Evolutionary conservation across 2,113 vertebrate species (phyloP).

Genomic region (Neopipo cinnamomea): DNA sequence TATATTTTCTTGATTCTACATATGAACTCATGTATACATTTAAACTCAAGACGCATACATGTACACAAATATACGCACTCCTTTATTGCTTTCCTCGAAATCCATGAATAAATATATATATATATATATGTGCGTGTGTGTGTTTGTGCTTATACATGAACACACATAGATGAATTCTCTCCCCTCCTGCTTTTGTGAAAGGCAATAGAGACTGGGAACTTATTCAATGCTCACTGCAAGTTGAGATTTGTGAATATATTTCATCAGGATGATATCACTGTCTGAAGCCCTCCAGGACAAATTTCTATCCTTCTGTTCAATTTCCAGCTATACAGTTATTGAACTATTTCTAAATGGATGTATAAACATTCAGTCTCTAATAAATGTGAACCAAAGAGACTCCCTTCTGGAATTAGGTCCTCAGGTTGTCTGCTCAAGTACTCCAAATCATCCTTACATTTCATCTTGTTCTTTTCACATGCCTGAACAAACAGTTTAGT

Average conservation of each 20-base stretch:
- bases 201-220: background rate
- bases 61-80: background rate
- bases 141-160: background rate
- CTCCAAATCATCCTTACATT: background rate
- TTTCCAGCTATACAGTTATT: background rate
- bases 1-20: fast-evolving
- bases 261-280: background rate
- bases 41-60: background rate
- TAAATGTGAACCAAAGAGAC: background rate
- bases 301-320: background rate
- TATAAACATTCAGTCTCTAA: background rate
- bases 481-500: background rate
- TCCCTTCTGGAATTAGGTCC: background rate
- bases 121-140: fast-evolving
- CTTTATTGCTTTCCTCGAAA: background rate
- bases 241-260: background rate
- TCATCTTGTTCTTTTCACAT: background rate
- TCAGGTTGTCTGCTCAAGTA: background rate
- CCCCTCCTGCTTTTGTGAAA: background rate
- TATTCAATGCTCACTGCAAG: background rate
- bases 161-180: background rate
- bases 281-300: background rate
- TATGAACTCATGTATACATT: background rate
- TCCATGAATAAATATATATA: fast-evolving
- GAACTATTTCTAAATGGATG: background rate